phyloP scores from a whole-genome alignment of 2,888 invertebrate genomes.

The Hyposoter didymator region DNA sequence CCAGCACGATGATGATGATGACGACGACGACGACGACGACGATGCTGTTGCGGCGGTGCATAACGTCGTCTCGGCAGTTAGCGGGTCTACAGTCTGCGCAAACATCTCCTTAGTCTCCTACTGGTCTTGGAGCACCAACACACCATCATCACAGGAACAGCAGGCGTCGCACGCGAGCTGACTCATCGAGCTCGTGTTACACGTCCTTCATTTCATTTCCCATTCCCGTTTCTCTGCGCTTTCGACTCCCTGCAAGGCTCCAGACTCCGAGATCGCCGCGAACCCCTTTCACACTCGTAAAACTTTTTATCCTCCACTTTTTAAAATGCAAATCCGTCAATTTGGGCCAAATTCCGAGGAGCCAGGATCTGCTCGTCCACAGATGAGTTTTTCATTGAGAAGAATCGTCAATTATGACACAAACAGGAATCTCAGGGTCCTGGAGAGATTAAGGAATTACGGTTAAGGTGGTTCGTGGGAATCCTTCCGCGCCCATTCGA shows the following conservation, averaged over 20 bases:
- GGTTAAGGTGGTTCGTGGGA: neutral
- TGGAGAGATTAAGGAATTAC: neutral
- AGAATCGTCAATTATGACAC: neutral
- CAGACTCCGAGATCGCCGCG: neutral
- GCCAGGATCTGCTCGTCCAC: neutral
- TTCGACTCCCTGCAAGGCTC: conserved; percentile 10
- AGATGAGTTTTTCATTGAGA: neutral
- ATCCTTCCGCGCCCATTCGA: neutral
- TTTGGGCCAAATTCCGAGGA: neutral
- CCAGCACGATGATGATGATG: conserved; percentile 20
- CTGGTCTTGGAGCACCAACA: conserved; percentile 37
- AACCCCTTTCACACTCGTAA: conserved; percentile 19
- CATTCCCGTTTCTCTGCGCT: conserved; percentile 15
- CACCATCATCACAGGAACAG: conserved; percentile 22
- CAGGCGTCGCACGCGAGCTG: conserved; percentile 39
- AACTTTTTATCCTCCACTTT: conserved; percentile 1
- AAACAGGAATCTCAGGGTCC: neutral
- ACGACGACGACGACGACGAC: conserved; percentile 40
- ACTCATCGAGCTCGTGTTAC: conserved; percentile 59
- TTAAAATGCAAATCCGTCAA: neutral
- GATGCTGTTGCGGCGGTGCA: conserved; percentile 49
- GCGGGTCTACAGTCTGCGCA: conserved; percentile 75
- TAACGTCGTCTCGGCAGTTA: conserved; percentile 71
- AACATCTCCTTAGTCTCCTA: conserved; percentile 68
- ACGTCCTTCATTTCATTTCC: conserved; percentile 43